Percentiles rank a stretch among this genome's conserved stretches.
Conservation (phyloP, 1,140 invertebrate genomes). For the Marisa cornuarietis region DNA sequence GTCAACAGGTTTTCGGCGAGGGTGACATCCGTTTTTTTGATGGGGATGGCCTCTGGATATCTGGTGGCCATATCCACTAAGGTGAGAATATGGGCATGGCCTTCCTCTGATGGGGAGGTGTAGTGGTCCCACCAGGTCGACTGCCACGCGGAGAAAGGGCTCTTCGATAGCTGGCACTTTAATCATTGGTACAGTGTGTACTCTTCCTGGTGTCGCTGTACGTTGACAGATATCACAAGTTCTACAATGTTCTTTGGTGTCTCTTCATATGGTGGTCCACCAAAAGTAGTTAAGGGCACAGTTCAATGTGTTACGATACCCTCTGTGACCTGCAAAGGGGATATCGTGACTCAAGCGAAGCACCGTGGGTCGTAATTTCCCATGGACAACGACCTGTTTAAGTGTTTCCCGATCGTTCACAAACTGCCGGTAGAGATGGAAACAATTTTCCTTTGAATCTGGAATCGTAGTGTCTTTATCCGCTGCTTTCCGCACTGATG, state of each 20-base stretch:
- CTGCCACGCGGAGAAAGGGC: slow-evolving; percentile 26
- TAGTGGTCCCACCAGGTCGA: slow-evolving; percentile 29
- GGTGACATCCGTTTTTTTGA: slow-evolving; percentile 19
- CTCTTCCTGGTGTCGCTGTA: slow-evolving; percentile 19
- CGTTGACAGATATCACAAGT: slow-evolving; percentile 36
- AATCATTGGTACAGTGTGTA: slow-evolving; percentile 17
- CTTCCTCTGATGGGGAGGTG: slow-evolving; percentile 17
- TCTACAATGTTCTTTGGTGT: slow-evolving; percentile 17
- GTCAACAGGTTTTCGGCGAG: slow-evolving; percentile 30
- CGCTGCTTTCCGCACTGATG: too few relatives aligned
- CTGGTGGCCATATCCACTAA: slow-evolving; percentile 32
- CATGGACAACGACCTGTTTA: too few relatives aligned
- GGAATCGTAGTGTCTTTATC: too few relatives aligned
- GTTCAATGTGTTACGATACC: too few relatives aligned
- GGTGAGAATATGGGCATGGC: slow-evolving; percentile 28
- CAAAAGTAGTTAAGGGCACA: slow-evolving; percentile 20
- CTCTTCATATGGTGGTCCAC: slow-evolving; percentile 31
- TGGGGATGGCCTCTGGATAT: slow-evolving; percentile 37
- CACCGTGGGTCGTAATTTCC: too few relatives aligned
- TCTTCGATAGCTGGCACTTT: slow-evolving; percentile 26
- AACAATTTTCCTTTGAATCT: too few relatives aligned
- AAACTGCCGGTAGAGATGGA: too few relatives aligned
- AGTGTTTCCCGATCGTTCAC: too few relatives aligned
- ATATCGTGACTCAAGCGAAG: too few relatives aligned
- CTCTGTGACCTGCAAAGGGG: too few relatives aligned